phyloP scores from a whole-genome alignment of 2,113 vertebrate genomes.

The Cathartes aura region DNA sequence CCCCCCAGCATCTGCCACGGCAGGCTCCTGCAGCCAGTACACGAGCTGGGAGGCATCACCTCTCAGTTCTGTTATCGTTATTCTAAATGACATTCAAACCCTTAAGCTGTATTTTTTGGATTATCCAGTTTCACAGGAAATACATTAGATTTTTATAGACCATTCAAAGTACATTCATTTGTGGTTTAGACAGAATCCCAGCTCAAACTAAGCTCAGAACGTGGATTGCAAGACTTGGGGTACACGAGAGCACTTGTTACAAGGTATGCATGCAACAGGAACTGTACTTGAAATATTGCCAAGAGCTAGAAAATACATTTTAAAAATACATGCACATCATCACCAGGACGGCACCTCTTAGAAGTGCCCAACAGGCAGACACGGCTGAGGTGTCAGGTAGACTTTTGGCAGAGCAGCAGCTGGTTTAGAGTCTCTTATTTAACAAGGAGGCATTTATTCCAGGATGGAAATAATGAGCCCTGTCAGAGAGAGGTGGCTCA shows the following conservation, averaged over 20 bases:
- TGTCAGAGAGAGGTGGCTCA: not conserved
- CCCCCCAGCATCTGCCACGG: not conserved
- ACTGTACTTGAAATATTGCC: not conserved
- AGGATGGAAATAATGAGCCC: not conserved
- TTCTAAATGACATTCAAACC: not conserved
- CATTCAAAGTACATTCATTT: not conserved
- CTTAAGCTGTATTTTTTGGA: not conserved
- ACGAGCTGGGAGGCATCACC: not conserved
- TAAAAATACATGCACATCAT: not conserved
- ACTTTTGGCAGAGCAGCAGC: not conserved
- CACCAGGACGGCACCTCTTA: not conserved
- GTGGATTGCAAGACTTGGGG: not conserved
- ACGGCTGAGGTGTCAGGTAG: not conserved
- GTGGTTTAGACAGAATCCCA: not conserved
- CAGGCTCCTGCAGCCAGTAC: too few relatives aligned
- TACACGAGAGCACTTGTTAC: accelerated
- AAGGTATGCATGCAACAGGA: not conserved
- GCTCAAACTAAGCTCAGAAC: not conserved
- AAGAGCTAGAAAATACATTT: not conserved
- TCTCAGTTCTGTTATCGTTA: not conserved
- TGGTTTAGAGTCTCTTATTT: not conserved
- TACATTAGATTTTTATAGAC: not conserved
- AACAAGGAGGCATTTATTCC: not conserved
- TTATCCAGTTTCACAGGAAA: not conserved
- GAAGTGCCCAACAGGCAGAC: not conserved